Conservation (phyloP, 2,113 vertebrate genomes). For the Leucopsar rothschildi region DNA sequence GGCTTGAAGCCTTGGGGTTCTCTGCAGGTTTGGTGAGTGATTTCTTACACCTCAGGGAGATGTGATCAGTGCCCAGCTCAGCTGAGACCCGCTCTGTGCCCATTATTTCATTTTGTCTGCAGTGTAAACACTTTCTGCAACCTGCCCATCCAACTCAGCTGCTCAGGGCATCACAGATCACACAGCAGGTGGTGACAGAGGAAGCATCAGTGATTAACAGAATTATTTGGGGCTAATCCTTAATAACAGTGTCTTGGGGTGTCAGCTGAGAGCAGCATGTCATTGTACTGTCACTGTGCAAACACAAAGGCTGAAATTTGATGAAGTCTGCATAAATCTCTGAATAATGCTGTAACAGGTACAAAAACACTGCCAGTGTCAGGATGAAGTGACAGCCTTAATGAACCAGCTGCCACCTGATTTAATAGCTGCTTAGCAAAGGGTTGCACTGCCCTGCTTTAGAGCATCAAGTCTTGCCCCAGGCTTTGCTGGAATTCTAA, state of each 20-base stretch:
- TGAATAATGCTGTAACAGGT: fast-evolving
- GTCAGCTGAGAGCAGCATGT: neutral
- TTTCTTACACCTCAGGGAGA: neutral
- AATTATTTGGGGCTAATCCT: neutral
- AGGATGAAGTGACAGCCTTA: neutral
- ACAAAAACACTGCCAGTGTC: neutral
- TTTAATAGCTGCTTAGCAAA: neutral
- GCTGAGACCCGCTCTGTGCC: neutral
- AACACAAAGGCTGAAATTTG: neutral
- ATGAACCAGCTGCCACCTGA: neutral
- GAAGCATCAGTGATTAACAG: neutral
- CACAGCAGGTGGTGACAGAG: neutral
- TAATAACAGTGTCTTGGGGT: neutral
- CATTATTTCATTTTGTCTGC: neutral
- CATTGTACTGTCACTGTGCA: neutral
- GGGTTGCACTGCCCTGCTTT: neutral
- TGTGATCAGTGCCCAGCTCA: neutral
- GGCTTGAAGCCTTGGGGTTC: neutral
- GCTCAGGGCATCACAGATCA: neutral
- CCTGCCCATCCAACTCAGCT: neutral
- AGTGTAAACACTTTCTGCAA: neutral
- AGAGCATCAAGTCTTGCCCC: neutral
- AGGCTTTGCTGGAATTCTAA: neutral
- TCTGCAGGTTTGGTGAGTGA: neutral
- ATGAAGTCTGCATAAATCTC: neutral